Evolutionary conservation across 2,888 invertebrate species (phyloP), one percentile per base, ranked within the genome.

Genomic region (Dioctria rufipes): DNA sequence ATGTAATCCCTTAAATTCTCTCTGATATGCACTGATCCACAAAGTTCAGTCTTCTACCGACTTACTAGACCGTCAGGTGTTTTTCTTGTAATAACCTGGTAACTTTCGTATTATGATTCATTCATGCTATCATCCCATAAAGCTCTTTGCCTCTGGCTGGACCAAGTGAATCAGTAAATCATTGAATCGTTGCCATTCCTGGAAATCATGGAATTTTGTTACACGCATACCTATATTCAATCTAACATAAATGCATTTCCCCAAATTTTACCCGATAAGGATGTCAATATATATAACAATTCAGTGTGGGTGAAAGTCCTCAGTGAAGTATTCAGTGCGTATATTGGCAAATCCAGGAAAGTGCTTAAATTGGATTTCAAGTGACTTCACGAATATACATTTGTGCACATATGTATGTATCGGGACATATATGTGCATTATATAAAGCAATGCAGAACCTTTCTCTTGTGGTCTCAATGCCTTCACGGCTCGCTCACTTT

Each of bases 401-500:
- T 8, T 51, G 37, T 46, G 3, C 39, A 11, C 11, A n/a, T 54
- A 54, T 8, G 54, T 54, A 54, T 11, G 11, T 4, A 11, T 46
- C 46, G 13, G 25, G 71, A 43, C 11, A 58, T 25, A 25, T 25
- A 25, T 25, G 25, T 25, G 69, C 61, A 51, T 5, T 40, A 58
- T 66, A 49, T 54, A 78, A 78, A 54, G 43, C 73, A 73, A 73
- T 60, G 9, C 73, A 58, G 80, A 71, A 51, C 80, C 80, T 71
- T 71, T 51, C 51, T 78, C 51, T 78, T 78, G 78, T 78, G 78
- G 78, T 78, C 65, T 69, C 8, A 43, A 60, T 78, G 54, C 65
- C 78, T 78, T 78, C 78, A 78, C 66, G 78, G 78, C 51, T 78
- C 66, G 78, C 66, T 78, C 54, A 78, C 78, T 66, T 78, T 78